Conservation (phyloP, 64 coral and sea anemone species). For the Actinia equina region DNA sequence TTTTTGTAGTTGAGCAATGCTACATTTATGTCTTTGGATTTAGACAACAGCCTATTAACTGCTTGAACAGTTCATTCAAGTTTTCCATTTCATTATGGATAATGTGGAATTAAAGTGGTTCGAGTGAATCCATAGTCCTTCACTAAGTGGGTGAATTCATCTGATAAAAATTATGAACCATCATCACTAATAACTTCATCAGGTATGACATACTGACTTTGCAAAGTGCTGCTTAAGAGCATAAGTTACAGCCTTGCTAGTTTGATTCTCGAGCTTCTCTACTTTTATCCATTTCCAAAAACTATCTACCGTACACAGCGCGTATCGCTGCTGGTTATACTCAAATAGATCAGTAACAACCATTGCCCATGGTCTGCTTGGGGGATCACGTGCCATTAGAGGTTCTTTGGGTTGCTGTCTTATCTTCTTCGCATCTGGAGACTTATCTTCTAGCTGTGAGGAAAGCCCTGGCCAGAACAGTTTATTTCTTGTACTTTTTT, state of each 20-base stretch:
- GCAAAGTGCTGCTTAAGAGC: conserved; percentile 55
- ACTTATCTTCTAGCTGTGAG: conserved; percentile 24
- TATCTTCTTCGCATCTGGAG: conserved; percentile 19
- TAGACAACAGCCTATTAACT: no score
- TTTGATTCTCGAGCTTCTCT: conserved; percentile 2
- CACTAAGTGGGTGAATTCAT: conserved; percentile 18
- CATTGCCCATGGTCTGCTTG: conserved; percentile 56
- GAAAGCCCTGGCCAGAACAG: conserved; percentile 39
- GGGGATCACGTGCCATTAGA: conserved; percentile 34
- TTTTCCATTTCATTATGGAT: no score
- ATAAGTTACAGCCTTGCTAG: conserved; percentile 31
- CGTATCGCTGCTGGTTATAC: neutral
- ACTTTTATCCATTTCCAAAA: conserved; percentile 66
- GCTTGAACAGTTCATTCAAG: neutral
- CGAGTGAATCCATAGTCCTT: no score
- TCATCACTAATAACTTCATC: conserved; percentile 59
- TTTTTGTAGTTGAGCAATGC: no score
- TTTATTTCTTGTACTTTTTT: conserved; percentile 40
- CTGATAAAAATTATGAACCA: conserved; percentile 20
- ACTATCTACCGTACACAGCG: conserved; percentile 39
- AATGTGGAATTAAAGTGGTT: no score
- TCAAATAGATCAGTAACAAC: conserved; percentile 48
- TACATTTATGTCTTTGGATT: no score
- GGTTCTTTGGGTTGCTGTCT: conserved; percentile 31
- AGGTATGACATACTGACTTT: conserved; percentile 24